Evolutionary conservation across 2,888 invertebrate genomes (phyloP), one percentile per base, ranked within the genome.

Genomic region (Choristoneura rosaceana): DNA sequence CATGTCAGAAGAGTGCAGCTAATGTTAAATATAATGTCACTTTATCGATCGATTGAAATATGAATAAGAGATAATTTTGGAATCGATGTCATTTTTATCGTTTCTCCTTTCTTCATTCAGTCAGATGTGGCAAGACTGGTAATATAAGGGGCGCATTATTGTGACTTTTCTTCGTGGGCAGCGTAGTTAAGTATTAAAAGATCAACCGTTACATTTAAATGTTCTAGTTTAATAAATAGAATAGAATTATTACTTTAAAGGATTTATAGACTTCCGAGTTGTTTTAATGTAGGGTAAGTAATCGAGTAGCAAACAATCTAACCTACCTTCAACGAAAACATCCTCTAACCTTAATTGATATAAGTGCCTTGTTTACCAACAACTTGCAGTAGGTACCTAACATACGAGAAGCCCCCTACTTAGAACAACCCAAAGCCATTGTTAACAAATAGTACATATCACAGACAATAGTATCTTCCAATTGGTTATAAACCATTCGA

Each of bases 1-100:
- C 60, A 10, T 9, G 38, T 17, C 59, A 2, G 17, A 47, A 15
- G 38, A 55, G 25, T 47, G 43, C 1, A 61, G 15, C 5, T 43
- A 65, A 8, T 33, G 10, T n/a, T 10, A 3, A 45, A 33, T 2
- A 10, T 38, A 9, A 33, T 34, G 55, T 67, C 71, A 71, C 52
- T 34, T 33, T 67, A 67, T 45, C 55, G 9, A 62, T 17, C 52
- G 38, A 62, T 61, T 52, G 61, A 7, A 55, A 81, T 71, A 71
- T 69, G 75, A 74, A 78, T 74, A 74, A 77, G 64, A 74, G 76
- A 78, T 76, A 80, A 75, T 74, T 80, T 77, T 76, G 74, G 78
- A 75, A 76, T 76, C 75, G 86, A 88, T 83, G 94, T 94, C 94
- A 94, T 94, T 94, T 94, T 94, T 94, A 94, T 94, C 94, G 90